Conservation (phyloP, 1,140 invertebrate species). For the Microplitis mediator region DNA sequence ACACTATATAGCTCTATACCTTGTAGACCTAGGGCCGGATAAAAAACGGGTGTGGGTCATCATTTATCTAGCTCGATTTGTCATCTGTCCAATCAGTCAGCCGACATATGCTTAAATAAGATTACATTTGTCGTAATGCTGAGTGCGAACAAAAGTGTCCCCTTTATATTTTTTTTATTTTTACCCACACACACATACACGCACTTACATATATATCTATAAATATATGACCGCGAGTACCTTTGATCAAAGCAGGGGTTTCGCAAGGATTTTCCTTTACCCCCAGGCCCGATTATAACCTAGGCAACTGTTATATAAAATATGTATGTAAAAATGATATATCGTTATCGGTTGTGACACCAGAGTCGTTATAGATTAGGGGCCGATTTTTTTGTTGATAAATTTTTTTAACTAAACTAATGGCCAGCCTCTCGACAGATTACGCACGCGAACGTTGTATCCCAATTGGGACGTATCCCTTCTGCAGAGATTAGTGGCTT, state of each 20-base stretch:
- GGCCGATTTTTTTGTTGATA: conserved; percentile 29
- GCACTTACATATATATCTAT: too few relatives aligned
- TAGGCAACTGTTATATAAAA: neutral
- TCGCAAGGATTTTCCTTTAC: too few relatives aligned
- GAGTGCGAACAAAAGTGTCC: conserved; percentile 23
- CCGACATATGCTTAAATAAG: conserved; percentile 57
- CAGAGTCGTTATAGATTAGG: conserved; percentile 26
- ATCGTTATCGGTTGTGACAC: conserved; percentile 9
- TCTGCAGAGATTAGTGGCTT: conserved; percentile 55
- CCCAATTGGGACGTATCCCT: conserved; percentile 44
- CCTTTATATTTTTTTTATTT: neutral
- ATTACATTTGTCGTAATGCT: conserved; percentile 56
- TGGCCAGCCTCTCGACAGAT: conserved; percentile 51
- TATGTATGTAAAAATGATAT: conserved; percentile 13
- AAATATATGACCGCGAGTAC: too few relatives aligned
- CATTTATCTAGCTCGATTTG: conserved; percentile 45
- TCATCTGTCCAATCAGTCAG: conserved; percentile 51
- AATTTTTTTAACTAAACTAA: conserved; percentile 45
- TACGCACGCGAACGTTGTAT: conserved; percentile 41
- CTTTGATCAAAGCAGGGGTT: too few relatives aligned
- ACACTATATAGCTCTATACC: neutral
- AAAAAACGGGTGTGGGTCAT: conserved; percentile 35
- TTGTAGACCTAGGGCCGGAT: conserved; percentile 15
- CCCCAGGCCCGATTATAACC: too few relatives aligned
- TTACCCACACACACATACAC: too few relatives aligned